These are phyloP conservation scores for Ceratosolen fusciceps DNA, from an alignment of 1,140 invertebrate species.

Conservation along the genomic window DNA sequence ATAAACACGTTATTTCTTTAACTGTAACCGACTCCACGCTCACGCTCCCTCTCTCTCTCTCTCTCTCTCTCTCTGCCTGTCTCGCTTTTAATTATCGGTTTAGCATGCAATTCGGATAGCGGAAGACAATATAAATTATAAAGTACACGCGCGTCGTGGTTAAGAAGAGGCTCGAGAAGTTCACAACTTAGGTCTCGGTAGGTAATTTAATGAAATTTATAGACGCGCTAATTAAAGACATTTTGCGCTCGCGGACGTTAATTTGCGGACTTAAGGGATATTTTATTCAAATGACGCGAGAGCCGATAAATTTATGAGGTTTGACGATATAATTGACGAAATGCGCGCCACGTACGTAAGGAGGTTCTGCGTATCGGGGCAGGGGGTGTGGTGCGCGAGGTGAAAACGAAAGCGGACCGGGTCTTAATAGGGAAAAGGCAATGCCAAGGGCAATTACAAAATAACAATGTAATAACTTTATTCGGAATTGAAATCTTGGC, in stretches of 20 bases:
- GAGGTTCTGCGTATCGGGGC: too few species aligned
- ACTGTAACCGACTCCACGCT: too few species aligned
- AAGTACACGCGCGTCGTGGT: neutral
- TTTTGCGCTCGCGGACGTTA: conserved; percentile 1
- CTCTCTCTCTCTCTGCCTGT: too few species aligned
- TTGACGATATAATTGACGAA: neutral
- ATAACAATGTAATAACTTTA: neutral
- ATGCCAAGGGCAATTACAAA: neutral
- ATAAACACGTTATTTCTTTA: too few species aligned
- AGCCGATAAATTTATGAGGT: neutral
- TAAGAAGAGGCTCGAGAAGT: neutral
- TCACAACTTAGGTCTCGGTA: too few species aligned
- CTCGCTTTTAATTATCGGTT: conserved; percentile 9
- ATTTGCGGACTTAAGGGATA: neutral
- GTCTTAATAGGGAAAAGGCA: too few species aligned
- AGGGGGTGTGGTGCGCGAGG: too few species aligned
- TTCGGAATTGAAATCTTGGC: neutral
- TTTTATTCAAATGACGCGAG: neutral
- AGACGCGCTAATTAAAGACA: conserved; percentile 16
- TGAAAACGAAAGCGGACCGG: too few species aligned
- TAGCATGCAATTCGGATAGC: neutral
- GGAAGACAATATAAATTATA: conserved; percentile 16
- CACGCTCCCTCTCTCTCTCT: too few species aligned
- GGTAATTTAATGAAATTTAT: conserved; percentile 34
- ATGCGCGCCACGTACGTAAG: neutral